Evolutionary conservation across 2,113 vertebrate genomes (phyloP), one percentile per base, ranked within the genome.

Genomic region (Hippocampus abdominalis): DNA sequence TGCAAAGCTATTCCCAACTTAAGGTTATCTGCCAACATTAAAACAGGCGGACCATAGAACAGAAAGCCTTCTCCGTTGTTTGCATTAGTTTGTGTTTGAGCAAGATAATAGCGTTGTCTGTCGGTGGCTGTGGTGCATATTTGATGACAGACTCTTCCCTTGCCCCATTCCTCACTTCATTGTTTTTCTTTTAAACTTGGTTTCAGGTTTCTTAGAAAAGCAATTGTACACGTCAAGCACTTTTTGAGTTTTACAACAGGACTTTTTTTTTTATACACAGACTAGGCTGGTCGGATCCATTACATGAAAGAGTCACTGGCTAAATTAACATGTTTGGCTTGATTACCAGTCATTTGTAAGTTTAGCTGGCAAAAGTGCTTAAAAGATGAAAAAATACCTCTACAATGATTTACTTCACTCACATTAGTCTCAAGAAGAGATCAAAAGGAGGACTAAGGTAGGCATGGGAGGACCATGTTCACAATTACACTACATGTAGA

Each of bases 31-130:
- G 70, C 79, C 81, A 76, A 68, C 69, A 59, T 74, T 84, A 78
- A 84, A 83, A 65, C 75, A 86, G 76, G 20, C 74, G 46, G 78
- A 85, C 70, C 79, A 76, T 69, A 76, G 77, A 76, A 87, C 84
- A 15, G 54, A 57, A 54, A 80, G 70, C 75, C 60, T 79, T 11
- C 68, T 80, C 71, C 81, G 79, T 78, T 81, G 80, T 77, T 72
- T 76, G 70, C 70, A 66, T 64, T 78, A 72, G 68, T 84, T 82
- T 80, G 69, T 86, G 81, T 85, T 82, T 77, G 71, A 80, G 69
- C 54, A 80, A 81, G 79, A 66, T 80, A 82, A 84, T 76, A 66
- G 68, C 73, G 76, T 53, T 77, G 71, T 76, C 68, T 76, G 69
- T 70, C 62, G 48, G 79, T 79, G 78, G 75, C 75, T 71, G 79